Evolutionary conservation across 1,140 invertebrate genomes (phyloP).

Genomic region (Popillia japonica): DNA sequence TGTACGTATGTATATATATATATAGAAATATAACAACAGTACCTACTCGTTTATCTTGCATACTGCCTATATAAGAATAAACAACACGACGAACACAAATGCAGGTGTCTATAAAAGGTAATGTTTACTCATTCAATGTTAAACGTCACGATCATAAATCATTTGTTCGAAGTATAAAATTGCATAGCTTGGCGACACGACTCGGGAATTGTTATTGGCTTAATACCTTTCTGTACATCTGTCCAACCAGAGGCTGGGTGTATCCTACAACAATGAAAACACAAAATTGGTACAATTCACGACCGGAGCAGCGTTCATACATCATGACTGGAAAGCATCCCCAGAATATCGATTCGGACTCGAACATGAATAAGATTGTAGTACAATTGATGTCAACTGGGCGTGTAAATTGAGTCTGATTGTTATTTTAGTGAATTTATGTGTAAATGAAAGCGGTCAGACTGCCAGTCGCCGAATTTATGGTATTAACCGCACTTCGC

Average conservation of each 20-base stretch:
- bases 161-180: conserved; percentile 17
- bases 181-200: conserved; percentile 28
- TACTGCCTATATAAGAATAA: too few relatives aligned
- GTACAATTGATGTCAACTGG: conserved; percentile 49
- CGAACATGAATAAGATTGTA: conserved; percentile 46
- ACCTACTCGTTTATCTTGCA: too few relatives aligned
- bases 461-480: conserved; percentile 72
- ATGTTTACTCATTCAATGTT: conserved; percentile 10
- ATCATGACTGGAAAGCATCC: conserved; percentile 25
- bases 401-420: conserved; percentile 49
- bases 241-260: conserved; percentile 1
- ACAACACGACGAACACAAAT: too few relatives aligned
- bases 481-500: conserved; percentile 86
- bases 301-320: conserved; percentile 23
- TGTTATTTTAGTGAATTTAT: conserved; percentile 49
- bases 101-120: conserved; percentile 3
- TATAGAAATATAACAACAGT: too few relatives aligned
- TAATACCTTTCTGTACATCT: conserved; percentile 28
- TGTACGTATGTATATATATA: too few relatives aligned
- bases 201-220: conserved; percentile 28
- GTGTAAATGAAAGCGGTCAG: conserved; percentile 45
- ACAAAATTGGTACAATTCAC: conserved; percentile 31
- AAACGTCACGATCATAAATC: conserved; percentile 21
- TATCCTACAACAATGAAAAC: conserved; percentile 25
- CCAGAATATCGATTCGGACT: conserved; percentile 36